Evolutionary conservation across 2,797 vertebrate genomes (phyloP), one percentile per base, ranked within the genome.

Genomic region (Malurus leucopterus): DNA sequence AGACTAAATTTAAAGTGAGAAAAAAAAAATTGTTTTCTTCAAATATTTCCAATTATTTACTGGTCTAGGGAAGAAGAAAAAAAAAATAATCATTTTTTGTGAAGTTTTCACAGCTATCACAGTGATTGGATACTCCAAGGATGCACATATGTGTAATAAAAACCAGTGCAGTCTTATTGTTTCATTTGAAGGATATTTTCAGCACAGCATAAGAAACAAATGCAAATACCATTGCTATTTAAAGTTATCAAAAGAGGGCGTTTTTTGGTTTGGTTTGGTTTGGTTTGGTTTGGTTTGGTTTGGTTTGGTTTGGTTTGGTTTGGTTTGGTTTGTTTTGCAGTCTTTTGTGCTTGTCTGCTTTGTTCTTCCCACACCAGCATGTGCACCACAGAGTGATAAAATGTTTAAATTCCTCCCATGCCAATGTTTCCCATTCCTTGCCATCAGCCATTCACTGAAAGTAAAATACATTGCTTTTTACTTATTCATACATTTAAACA

Each of bases 1-100:
- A 83, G 65, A 93, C 41, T 50, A 86, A 95, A 77, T 86, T 83
- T 81, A 71, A 65, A 27, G 24, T 14, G 32, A 73, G 49, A 74
- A 85, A 91, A 84, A 91, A 84, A 34, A 76, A 62, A 67, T 40
- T 64, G 43, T 40, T 86, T 86, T 43, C 36, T 88, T 92, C 64
- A 85, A 57, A 70, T 20, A 4, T 73, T 91, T 95, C 55, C 24
- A 54, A 40, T 46, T 44, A 43, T 12, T 79, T 80, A 16, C 30
- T 88, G 78, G n/a, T 6, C 24, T 59, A 74, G 34, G 47, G 27
- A 88, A 86, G 74, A 93, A 30, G 3, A 26, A 90, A 9, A 26
- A 90, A 9, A 18, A 77, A 46, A 46, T 15, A 46, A 46, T 15
- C 9, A 21, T 20, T 46, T 88, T 75, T 73, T 32, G 16, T 84